Conservation (phyloP, 1,140 invertebrate species). For the Andricus grossulariae region DNA sequence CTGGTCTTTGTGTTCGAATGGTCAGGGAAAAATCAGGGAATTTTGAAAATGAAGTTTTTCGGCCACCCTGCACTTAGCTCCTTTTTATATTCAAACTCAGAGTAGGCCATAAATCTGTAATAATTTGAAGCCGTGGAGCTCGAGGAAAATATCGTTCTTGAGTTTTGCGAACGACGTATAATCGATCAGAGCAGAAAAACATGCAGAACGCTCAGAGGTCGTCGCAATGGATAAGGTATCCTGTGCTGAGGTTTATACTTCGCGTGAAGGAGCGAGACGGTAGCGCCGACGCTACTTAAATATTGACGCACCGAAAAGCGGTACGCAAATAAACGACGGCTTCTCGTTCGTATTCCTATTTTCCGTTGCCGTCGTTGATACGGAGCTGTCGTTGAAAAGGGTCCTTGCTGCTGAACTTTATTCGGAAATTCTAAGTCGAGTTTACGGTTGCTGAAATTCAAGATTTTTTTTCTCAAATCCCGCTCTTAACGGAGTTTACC, state of each 20-base stretch:
- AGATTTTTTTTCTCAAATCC: neutral
- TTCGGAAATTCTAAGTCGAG: neutral
- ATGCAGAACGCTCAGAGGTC: neutral
- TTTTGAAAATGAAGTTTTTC: too few species aligned
- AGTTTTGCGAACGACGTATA: constrained; percentile 6
- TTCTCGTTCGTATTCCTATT: constrained; percentile 15
- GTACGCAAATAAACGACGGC: constrained; percentile 19
- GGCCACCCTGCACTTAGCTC: too few species aligned
- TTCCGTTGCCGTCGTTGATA: constrained; percentile 10
- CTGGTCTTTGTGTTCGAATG: too few species aligned
- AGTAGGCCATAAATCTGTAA: neutral
- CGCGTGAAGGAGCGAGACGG: constrained; percentile 8
- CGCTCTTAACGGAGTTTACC: neutral
- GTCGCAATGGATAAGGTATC: constrained; percentile 16
- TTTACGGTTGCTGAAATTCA: neutral
- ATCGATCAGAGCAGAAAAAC: neutral
- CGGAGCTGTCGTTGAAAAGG: neutral
- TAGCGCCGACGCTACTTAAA: constrained; percentile 22
- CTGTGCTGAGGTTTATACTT: neutral
- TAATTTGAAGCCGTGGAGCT: neutral
- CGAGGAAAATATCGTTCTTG: neutral
- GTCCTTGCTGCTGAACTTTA: constrained; percentile 14
- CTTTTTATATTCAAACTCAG: too few species aligned
- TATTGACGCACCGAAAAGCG: constrained; percentile 21
- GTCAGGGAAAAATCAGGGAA: too few species aligned